phyloP scores from a whole-genome alignment of 92 coral and sea anemone species.

The Metridium senile region DNA sequence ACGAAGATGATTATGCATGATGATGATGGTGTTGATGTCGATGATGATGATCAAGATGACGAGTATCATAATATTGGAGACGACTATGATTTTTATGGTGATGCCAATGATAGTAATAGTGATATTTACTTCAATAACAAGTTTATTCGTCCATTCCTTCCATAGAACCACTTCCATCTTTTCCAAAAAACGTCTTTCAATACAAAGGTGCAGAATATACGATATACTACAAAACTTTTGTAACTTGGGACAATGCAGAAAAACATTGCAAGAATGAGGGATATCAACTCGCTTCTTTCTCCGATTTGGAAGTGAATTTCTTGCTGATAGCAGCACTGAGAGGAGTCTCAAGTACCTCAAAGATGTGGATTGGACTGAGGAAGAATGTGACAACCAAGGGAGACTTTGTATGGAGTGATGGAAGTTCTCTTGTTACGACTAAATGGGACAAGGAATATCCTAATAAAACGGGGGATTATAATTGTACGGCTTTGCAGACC shows the following conservation, averaged over 20 bases:
- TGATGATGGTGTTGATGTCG: no score
- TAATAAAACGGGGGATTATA: no score
- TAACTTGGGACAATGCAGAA: background rate
- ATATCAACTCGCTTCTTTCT: background rate
- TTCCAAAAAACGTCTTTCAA: background rate
- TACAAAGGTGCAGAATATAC: background rate
- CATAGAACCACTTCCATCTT: background rate
- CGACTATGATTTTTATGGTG: no score
- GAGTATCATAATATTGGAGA: no score
- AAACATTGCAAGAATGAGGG: background rate
- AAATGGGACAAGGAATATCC: background rate
- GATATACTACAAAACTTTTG: background rate
- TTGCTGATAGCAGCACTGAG: background rate
- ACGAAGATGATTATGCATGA: no score
- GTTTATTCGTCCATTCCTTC: background rate
- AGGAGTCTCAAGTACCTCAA: background rate
- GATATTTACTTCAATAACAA: no score
- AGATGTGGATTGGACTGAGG: slow-evolving; percentile 12
- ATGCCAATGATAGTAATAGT: no score
- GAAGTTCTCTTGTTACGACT: background rate
- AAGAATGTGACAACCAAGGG: background rate
- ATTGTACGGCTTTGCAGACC: background rate
- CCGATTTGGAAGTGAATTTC: background rate
- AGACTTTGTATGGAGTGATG: slow-evolving; percentile 11
- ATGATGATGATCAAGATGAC: no score